A percentile compares a stretch with the other conserved stretches of the same genome.
Evolutionary conservation across 2,888 invertebrate species (phyloP).

Genomic region (Ennomos fuscantarius): DNA sequence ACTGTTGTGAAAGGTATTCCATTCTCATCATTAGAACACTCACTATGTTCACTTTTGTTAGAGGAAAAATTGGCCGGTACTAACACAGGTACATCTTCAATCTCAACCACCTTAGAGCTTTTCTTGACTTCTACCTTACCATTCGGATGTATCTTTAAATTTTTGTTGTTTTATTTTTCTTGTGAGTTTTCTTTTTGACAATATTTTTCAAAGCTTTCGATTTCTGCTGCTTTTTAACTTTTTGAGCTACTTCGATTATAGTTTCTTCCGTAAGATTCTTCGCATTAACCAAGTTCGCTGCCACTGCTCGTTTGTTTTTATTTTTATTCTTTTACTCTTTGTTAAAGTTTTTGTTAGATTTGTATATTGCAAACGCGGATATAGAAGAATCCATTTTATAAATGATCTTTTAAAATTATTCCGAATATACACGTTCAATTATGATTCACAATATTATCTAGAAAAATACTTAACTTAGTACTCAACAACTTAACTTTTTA

Average conservation of each 20-base stretch:
- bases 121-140: constrained; percentile 26
- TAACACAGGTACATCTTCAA: constrained; percentile 59
- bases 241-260: constrained; percentile 54
- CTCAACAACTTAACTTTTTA: too few species aligned
- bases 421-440: too few species aligned
- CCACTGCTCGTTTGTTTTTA: constrained; percentile 44
- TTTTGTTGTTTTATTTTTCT: constrained; percentile 60
- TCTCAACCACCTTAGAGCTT: constrained; percentile 26
- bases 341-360: constrained; percentile 55
- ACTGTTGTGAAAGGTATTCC: constrained; percentile 61
- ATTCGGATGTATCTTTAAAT: constrained; percentile 31
- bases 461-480: too few species aligned
- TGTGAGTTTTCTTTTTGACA: constrained; percentile 60
- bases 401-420: not conserved
- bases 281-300: constrained; percentile 32
- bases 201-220: constrained; percentile 57
- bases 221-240: constrained; percentile 62
- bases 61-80: constrained; percentile 24
- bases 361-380: constrained; percentile 76
- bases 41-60: constrained; percentile 7
- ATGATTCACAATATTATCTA: too few species aligned
- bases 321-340: constrained; percentile 54
- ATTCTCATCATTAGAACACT: constrained; percentile 7
- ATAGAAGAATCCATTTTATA: constrained; percentile 65
- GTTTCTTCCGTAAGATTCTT: constrained; percentile 47